Evolutionary conservation across 2,113 vertebrate species (phyloP).

Genomic region (Cettia cetti): DNA sequence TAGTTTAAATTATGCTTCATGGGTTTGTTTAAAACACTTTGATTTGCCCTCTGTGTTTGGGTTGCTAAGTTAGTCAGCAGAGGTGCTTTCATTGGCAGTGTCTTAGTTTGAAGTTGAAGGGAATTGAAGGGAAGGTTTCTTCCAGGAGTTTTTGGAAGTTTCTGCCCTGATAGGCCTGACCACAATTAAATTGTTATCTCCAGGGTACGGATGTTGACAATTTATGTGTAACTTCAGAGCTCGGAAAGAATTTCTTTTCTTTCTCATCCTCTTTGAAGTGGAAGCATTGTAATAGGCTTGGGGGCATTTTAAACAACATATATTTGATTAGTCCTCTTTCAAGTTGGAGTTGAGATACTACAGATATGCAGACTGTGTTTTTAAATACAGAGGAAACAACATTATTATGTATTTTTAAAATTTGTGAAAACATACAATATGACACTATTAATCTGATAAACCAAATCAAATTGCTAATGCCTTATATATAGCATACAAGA

Average conservation of each 20-base stretch:
- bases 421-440: neutral
- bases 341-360: neutral
- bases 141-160: neutral
- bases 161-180: neutral
- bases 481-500: neutral
- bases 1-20: neutral
- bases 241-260: neutral
- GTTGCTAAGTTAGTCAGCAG: neutral
- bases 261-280: neutral
- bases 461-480: neutral
- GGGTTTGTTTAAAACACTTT: neutral
- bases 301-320: neutral
- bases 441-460: neutral
- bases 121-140: neutral
- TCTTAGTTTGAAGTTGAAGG: neutral
- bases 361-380: neutral
- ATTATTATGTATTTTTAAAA: neutral
- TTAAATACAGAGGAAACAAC: neutral
- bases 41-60: neutral
- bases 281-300: neutral
- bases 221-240: neutral
- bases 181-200: neutral
- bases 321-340: neutral
- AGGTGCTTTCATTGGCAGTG: neutral
- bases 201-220: neutral